Conservation (phyloP, 1,140 invertebrate genomes). For the Leptinotarsa texana region DNA sequence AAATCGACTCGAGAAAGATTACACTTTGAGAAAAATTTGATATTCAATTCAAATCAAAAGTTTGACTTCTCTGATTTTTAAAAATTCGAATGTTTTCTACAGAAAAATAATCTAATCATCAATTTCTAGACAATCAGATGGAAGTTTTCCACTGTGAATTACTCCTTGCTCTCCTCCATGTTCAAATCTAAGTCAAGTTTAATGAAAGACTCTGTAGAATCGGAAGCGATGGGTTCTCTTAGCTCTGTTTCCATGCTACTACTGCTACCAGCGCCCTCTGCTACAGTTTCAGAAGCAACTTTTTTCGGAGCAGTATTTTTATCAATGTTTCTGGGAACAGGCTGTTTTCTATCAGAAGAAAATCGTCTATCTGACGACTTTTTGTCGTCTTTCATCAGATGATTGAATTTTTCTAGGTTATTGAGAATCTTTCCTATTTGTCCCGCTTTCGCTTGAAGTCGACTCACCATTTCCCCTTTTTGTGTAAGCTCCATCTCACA, state of each 20-base stretch:
- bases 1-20: background rate
- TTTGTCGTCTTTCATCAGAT: constrained; percentile 65
- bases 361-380: constrained; percentile 42
- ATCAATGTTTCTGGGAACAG: constrained; percentile 30
- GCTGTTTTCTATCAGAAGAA: constrained; percentile 21
- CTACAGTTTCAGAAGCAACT: constrained; percentile 1
- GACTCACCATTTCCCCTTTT: constrained; percentile 88
- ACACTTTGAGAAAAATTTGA: too few relatives aligned
- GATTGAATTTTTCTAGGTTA: constrained; percentile 85
- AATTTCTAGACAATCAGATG: background rate
- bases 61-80: too few relatives aligned
- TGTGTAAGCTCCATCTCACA: constrained; percentile 90
- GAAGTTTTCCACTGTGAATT: background rate
- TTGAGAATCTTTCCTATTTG: constrained; percentile 88
- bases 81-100: background rate
- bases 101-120: background rate
- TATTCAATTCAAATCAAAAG: too few relatives aligned
- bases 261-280: constrained; percentile 16
- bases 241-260: constrained; percentile 23
- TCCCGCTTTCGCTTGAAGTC: constrained; percentile 85
- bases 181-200: constrained; percentile 45
- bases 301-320: constrained; percentile 39
- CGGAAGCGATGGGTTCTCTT: constrained; percentile 38
- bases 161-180: constrained; percentile 31
- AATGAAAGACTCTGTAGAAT: constrained; percentile 47